Conservation (phyloP, 2,113 vertebrate species). For the Actenoides hombroni region DNA sequence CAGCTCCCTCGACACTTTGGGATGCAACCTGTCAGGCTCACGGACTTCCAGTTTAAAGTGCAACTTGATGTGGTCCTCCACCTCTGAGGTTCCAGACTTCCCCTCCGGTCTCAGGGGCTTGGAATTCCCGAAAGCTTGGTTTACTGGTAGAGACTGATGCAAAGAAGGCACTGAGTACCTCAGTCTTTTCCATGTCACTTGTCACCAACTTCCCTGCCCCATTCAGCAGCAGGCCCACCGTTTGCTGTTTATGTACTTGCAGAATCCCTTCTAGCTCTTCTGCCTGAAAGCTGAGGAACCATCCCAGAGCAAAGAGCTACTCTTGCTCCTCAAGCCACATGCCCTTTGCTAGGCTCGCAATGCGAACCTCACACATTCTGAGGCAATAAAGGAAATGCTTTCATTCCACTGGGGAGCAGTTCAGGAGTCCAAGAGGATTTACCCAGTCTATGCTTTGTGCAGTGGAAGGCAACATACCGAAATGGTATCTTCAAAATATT, state of each 20-base stretch:
- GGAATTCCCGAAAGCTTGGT: neutral
- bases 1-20: neutral
- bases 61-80: neutral
- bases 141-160: neutral
- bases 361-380: neutral
- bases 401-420: neutral
- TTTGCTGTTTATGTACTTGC: neutral
- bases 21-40: neutral
- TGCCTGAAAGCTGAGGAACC: neutral
- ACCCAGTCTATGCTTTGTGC: slow-evolving; percentile 35
- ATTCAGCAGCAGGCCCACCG: neutral
- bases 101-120: neutral
- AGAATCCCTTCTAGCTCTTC: neutral
- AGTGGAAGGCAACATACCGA: slow-evolving; percentile 31
- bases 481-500: slow-evolving; percentile 10
- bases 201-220: neutral
- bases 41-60: neutral
- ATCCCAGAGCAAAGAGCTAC: neutral
- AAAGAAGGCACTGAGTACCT: neutral
- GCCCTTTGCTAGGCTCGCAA: neutral
- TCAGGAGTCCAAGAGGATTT: neutral
- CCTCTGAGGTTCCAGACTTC: neutral
- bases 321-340: neutral
- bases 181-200: neutral
- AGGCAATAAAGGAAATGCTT: neutral